Conservation (phyloP, 2,113 vertebrate genomes). For the Antechinus flavipes region DNA sequence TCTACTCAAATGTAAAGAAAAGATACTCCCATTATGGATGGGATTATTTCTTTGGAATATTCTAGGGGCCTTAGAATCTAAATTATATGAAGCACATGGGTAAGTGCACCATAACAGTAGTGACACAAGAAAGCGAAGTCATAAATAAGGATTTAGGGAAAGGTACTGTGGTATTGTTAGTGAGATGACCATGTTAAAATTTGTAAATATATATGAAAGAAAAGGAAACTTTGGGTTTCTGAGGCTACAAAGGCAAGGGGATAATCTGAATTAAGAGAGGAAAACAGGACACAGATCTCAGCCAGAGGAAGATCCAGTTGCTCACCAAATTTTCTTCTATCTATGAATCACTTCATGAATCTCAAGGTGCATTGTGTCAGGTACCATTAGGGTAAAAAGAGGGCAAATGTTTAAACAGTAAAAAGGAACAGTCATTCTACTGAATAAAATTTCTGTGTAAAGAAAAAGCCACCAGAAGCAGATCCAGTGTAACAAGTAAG, state of each 20-base stretch:
- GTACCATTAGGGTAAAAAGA: neutral
- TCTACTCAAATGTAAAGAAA: neutral
- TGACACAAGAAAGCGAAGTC: neutral
- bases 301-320: neutral
- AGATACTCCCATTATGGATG: neutral
- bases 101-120: neutral
- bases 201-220: neutral
- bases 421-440: slow-evolving; percentile 6
- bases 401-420: neutral
- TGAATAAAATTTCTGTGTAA: slow-evolving; percentile 1
- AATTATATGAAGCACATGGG: neutral
- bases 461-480: neutral
- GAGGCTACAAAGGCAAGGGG: neutral
- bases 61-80: neutral
- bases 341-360: neutral
- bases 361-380: neutral
- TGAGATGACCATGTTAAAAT: neutral
- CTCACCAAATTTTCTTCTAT: neutral
- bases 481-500: neutral
- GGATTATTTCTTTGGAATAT: neutral
- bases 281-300: neutral
- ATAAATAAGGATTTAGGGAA: neutral
- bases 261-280: neutral
- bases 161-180: neutral
- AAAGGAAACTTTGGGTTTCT: neutral